Evolutionary conservation across 2,888 invertebrate species (phyloP).

Genomic region (Deilephila elpenor): DNA sequence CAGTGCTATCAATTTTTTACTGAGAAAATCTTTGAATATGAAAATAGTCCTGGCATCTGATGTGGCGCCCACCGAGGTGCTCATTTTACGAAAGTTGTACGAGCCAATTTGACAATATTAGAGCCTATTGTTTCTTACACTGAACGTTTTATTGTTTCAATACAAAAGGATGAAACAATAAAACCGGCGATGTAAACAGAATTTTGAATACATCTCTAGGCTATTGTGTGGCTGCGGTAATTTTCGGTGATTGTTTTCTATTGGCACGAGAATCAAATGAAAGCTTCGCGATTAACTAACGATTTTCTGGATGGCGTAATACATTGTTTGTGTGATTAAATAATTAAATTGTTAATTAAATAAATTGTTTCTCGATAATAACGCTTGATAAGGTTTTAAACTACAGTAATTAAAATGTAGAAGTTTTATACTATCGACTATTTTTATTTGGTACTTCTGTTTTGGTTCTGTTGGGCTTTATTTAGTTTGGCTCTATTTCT

Average conservation of each 20-base stretch:
- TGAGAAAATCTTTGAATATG: not conserved
- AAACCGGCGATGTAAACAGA: conserved; percentile 12
- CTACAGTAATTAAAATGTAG: no score
- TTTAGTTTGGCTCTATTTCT: no score
- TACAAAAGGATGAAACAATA: conserved; percentile 3
- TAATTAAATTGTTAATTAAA: not conserved
- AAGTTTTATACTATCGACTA: no score
- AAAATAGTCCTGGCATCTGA: not conserved
- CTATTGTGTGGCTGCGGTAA: not conserved
- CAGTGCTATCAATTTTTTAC: not conserved
- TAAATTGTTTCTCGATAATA: no score
- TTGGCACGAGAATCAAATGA: not conserved
- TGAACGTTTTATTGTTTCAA: conserved; percentile 17
- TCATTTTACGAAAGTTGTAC: conserved; percentile 1
- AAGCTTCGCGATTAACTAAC: not conserved
- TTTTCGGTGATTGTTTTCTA: conserved; percentile 17
- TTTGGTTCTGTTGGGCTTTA: no score
- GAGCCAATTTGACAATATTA: conserved; percentile 16
- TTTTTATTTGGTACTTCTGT: no score
- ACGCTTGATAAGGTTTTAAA: no score
- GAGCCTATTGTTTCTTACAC: not conserved
- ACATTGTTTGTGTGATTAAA: not conserved
- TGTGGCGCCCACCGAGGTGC: not conserved
- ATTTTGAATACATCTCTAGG: conserved; percentile 3
- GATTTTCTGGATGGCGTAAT: not conserved